These are phyloP conservation scores for Melieria omissa DNA, from an alignment of 2,888 invertebrate species.

Conservation along the genomic window DNA sequence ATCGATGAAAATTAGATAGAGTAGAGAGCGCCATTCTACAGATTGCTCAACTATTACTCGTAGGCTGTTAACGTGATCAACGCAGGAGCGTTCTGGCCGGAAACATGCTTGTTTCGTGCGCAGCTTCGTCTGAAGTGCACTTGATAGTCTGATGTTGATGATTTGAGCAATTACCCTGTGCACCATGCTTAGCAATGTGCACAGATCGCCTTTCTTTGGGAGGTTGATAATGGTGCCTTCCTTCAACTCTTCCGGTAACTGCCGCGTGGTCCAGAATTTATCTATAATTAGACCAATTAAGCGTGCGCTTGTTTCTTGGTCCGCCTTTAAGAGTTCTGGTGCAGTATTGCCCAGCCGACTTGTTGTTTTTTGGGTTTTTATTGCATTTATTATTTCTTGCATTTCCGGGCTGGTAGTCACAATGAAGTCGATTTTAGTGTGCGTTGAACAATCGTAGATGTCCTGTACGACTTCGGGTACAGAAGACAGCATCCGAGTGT, in stretches of 20 bases:
- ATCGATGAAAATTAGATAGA: no score
- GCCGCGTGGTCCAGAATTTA: background rate
- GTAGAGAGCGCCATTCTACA: no score
- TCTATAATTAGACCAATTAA: background rate
- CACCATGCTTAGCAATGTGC: background rate
- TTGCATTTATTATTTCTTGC: slow-evolving; percentile 2
- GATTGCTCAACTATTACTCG: no score
- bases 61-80: no score
- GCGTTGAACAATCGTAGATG: background rate
- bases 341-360: background rate
- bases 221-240: background rate
- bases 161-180: background rate
- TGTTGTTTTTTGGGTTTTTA: slow-evolving; percentile 2
- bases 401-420: background rate
- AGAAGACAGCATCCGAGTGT: background rate
- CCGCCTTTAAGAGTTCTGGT: no score
- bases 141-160: background rate
- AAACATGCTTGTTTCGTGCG: no score
- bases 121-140: no score
- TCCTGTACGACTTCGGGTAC: background rate
- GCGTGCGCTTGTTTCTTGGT: background rate
- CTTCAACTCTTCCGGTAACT: background rate
- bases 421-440: background rate
- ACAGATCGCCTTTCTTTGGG: background rate
- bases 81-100: no score